These are phyloP conservation scores for Trialeurodes vaporariorum DNA, from an alignment of 1,140 invertebrate species.

Conservation along the genomic window DNA sequence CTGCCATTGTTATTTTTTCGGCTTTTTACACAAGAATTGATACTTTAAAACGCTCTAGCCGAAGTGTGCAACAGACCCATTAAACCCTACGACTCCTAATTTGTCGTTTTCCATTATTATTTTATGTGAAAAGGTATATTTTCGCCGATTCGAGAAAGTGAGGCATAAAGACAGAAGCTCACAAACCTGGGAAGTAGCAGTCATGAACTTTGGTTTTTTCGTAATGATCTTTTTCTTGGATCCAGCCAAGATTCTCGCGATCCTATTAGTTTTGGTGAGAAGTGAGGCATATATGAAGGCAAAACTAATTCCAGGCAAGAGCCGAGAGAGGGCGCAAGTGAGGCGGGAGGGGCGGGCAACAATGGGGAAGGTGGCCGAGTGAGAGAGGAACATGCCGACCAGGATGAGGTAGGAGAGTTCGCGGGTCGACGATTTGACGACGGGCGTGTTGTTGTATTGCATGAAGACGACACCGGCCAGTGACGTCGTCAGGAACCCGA, in stretches of 20 bases:
- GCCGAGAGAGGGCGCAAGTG: conserved; percentile 53
- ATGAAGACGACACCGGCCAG: conserved; percentile 47
- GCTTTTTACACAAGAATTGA: no score
- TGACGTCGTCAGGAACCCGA: conserved; percentile 49
- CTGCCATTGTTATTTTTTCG: no score
- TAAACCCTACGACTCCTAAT: no score
- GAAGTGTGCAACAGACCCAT: no score
- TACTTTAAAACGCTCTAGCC: no score
- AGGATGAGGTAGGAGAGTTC: conserved; percentile 59
- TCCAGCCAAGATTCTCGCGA: conserved; percentile 68
- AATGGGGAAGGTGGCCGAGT: conserved; percentile 50
- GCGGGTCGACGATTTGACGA: conserved; percentile 53
- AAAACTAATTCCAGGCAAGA: conserved; percentile 64
- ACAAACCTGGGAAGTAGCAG: conserved; percentile 37
- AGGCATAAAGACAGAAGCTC: no score
- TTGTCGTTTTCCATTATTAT: no score
- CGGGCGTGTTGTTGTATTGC: conserved; percentile 51
- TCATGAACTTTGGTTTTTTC: conserved; percentile 57
- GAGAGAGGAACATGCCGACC: conserved; percentile 42
- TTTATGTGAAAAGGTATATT: no score
- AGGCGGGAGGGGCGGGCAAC: conserved; percentile 53
- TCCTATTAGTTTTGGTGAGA: conserved; percentile 76
- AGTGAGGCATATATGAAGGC: conserved; percentile 73
- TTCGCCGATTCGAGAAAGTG: no score
- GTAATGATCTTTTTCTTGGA: conserved; percentile 70